These are phyloP conservation scores for Clavelina lepadiformis DNA, from an alignment of 23 tunicate species.

Conservation along the genomic window DNA sequence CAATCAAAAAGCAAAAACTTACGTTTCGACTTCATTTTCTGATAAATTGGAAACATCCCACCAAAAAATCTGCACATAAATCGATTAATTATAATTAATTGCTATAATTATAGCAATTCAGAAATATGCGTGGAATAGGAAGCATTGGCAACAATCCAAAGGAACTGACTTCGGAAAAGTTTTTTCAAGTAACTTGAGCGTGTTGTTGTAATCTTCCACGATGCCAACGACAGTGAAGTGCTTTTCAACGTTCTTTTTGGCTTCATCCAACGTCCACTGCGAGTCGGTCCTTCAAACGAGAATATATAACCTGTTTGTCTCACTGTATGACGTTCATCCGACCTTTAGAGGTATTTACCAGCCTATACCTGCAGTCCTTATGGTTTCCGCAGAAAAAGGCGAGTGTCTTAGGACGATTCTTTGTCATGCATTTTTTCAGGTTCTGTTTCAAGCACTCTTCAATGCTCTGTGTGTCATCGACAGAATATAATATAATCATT, in stretches of 20 bases:
- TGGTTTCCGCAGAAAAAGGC: constrained; percentile 56
- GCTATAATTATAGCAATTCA: no score
- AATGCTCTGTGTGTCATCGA: constrained; percentile 14
- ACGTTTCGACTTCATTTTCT: no score
- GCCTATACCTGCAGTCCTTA: constrained; percentile 39
- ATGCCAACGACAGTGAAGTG: constrained; percentile 39
- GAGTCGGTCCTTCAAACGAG: no score
- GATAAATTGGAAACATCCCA: neutral
- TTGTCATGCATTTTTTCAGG: constrained; percentile 23
- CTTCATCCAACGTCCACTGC: constrained; percentile 45
- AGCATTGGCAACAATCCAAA: no score
- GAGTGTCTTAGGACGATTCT: constrained; percentile 27
- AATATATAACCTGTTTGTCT: no score
- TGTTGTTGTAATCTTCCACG: constrained; percentile 25
- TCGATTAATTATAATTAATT: no score
- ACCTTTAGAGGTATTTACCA: no score
- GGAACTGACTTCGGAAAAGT: constrained; percentile 32
- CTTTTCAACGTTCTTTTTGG: constrained; percentile 19
- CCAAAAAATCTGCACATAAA: neutral
- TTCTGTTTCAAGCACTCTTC: constrained; percentile 33
- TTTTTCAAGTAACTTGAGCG: constrained; percentile 23
- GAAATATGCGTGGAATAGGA: no score
- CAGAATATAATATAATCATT: neutral
- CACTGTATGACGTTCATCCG: neutral
- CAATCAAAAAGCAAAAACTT: no score